Percentiles rank a stretch among this genome's conserved stretches.
phyloP scores from a whole-genome alignment of 2,888 invertebrate species.

The Spilosoma lubricipeda region DNA sequence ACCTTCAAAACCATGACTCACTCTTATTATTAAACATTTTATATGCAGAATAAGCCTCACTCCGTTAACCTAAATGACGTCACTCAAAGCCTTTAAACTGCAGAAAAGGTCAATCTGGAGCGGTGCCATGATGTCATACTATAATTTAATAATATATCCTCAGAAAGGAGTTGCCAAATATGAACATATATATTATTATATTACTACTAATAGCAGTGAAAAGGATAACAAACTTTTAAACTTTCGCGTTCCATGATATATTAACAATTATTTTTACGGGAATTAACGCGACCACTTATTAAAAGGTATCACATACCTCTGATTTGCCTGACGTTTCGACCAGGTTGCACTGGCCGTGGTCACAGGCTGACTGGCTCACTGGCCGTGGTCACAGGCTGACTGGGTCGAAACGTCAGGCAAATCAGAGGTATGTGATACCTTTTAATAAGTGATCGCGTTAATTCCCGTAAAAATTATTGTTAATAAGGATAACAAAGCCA shows the following conservation, averaged over 20 bases:
- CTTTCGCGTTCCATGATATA: too few species aligned
- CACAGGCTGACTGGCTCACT: too few species aligned
- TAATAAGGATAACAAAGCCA: slow-evolving; percentile 10
- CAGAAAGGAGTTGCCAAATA: slow-evolving; percentile 10
- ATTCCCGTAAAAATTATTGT: too few species aligned
- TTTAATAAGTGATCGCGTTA: too few species aligned
- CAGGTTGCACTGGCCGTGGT: too few species aligned
- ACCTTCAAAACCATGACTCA: slow-evolving; percentile 21
- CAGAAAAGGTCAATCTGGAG: slow-evolving; percentile 32
- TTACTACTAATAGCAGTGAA: not conserved
- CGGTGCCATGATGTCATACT: slow-evolving; percentile 15
- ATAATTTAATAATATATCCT: slow-evolving; percentile 7
- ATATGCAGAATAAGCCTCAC: slow-evolving; percentile 12
- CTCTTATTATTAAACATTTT: slow-evolving; percentile 21
- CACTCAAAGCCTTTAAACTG: slow-evolving; percentile 25
- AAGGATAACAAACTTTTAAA: slow-evolving; percentile 13
- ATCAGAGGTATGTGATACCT: too few species aligned
- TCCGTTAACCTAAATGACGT: slow-evolving; percentile 41
- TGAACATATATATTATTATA: slow-evolving; percentile 6
- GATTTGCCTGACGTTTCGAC: too few species aligned
- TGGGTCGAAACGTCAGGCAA: too few species aligned
- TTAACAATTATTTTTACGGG: too few species aligned
- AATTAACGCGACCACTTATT: too few species aligned
- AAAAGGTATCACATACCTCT: too few species aligned
- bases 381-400: too few species aligned